Conservation (phyloP, 2,113 vertebrate genomes). For the Plectropomus leopardus region DNA sequence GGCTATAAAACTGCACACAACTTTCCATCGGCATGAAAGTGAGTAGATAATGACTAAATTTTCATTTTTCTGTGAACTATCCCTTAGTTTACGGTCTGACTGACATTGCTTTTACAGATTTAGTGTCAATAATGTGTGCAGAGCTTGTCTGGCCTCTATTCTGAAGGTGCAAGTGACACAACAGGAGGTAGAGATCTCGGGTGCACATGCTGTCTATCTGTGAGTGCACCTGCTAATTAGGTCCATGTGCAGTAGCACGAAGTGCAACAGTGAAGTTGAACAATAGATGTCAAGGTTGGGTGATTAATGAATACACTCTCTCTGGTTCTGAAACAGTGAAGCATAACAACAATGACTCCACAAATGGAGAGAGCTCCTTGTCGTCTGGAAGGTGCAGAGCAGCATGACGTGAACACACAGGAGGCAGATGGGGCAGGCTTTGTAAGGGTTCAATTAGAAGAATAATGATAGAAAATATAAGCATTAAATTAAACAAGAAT, state of each 20-base stretch:
- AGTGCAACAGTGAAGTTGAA: neutral
- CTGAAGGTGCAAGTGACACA: neutral
- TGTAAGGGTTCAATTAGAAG: too few species aligned
- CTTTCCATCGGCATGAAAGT: too few species aligned
- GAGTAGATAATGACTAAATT: too few species aligned
- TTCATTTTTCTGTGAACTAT: too few species aligned
- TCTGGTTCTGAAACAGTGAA: neutral
- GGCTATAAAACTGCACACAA: too few species aligned
- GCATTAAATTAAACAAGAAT: too few species aligned
- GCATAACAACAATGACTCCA: neutral
- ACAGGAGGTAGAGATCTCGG: neutral
- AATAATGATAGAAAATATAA: too few species aligned
- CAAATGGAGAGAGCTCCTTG: neutral
- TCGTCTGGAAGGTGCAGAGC: too few species aligned
- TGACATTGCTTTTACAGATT: neutral
- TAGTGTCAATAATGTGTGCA: neutral
- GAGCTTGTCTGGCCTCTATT: neutral
- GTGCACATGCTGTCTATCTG: neutral
- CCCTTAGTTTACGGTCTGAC: slow-evolving; percentile 2
- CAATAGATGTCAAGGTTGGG: too few species aligned
- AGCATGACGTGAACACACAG: too few species aligned
- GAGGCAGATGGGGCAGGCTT: too few species aligned
- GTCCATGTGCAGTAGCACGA: neutral
- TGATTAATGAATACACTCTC: neutral
- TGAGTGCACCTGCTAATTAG: slow-evolving; percentile 1